Evolutionary conservation across 1,140 invertebrate genomes (phyloP), one percentile per base, ranked within the genome.

Genomic region (Oryzaephilus surinamensis): DNA sequence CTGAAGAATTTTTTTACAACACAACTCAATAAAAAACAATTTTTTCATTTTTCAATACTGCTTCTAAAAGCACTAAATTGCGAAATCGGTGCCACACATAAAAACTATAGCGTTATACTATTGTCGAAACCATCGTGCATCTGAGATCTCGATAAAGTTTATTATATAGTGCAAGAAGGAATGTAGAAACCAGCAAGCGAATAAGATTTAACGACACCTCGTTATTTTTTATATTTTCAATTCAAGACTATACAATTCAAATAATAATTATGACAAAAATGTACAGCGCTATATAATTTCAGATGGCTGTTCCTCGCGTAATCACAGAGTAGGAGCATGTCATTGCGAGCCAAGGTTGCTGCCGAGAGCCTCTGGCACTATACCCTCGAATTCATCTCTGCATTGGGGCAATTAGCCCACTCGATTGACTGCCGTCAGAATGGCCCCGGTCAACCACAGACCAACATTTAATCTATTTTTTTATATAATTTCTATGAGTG

Each of bases 201-300:
- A 43, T 36, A 21, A 19, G 40, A 39, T 38, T 50, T 50, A 50
- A 46, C 44, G 44, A 50, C 48, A 46, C 48, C 48, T 50, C 28
- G 48, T 50, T 50, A 50, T 50, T 50, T 50, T 50, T 50, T 46
- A 43, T 50, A 42, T 28, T 39, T 42, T 32, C 33, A 39, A 38
- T 50, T 46, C 41, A 40, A 40, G 38, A 50, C 44, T 43, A 38
- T 43, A 39, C 45, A 50, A 50, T 47, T 38, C 48, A 50, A 50
- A 50, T 50, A 50, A 50, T 50, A 50, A 50, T 50, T 50, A 50
- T 44, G 45, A 50, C 45, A 50, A 50, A 50, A 50, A 50, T 50
- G 45, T 37, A 34, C 28, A 35, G 35, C 43, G 38, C 39, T 33
- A 37, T 50, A 46, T 50, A 50, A 50, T 50, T 50, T 50, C 38